phyloP scores from a whole-genome alignment of 2,888 invertebrate genomes.

The Labia minor region DNA sequence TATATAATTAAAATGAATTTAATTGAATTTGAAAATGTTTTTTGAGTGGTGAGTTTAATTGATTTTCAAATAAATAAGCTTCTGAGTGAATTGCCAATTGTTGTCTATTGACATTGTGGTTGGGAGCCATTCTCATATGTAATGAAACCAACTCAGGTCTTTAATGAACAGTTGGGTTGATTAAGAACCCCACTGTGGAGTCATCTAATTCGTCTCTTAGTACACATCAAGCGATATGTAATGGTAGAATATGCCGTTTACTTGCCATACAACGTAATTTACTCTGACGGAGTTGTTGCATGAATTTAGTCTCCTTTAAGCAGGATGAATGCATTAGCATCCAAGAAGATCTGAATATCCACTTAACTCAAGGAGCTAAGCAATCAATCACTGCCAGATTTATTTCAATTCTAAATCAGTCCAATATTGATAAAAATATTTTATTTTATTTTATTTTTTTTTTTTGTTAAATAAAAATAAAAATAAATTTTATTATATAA shows the following conservation, averaged over 20 bases:
- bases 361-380: not conserved
- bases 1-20: too few species aligned
- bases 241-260: not conserved
- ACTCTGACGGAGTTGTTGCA: not conserved
- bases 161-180: not conserved
- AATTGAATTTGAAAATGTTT: too few species aligned
- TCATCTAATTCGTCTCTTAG: not conserved
- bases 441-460: too few species aligned
- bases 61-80: too few species aligned
- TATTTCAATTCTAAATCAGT: not conserved
- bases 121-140: too few species aligned
- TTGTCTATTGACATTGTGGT: too few species aligned
- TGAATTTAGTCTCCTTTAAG: not conserved
- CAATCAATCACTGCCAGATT: not conserved
- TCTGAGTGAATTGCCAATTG: too few species aligned
- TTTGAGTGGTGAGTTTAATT: too few species aligned
- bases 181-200: not conserved
- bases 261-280: not conserved
- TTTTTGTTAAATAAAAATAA: too few species aligned
- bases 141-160: not conserved
- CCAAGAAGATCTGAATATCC: not conserved
- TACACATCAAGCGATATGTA: not conserved
- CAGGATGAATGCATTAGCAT: not conserved
- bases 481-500: too few species aligned
- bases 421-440: too few species aligned